Evolutionary conservation across 2,797 vertebrate genomes (phyloP).

Genomic region (Pangasius mekongensis): DNA sequence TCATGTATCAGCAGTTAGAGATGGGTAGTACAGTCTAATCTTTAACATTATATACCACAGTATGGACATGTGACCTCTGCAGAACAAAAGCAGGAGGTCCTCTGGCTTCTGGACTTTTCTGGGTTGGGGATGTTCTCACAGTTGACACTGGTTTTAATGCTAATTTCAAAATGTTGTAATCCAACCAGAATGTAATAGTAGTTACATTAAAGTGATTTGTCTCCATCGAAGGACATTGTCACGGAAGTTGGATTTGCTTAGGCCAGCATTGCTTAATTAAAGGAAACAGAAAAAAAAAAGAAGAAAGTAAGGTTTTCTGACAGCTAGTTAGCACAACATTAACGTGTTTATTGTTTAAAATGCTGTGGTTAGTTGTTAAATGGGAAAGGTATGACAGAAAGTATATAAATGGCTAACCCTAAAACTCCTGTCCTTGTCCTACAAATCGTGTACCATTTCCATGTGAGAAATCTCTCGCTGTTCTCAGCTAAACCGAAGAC

Average conservation of each 20-base stretch:
- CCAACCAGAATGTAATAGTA: not conserved
- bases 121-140: not conserved
- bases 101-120: not conserved
- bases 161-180: not conserved
- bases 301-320: not conserved
- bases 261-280: not conserved
- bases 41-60: not conserved
- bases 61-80: not conserved
- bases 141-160: not conserved
- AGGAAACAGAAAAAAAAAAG: not conserved
- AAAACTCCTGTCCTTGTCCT: not conserved
- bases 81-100: not conserved
- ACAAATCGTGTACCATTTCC: not conserved
- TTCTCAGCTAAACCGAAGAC: too few relatives aligned
- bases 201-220: not conserved
- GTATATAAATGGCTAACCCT: not conserved
- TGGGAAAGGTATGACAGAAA: not conserved
- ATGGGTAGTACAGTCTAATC: not conserved
- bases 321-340: not conserved
- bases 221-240: not conserved
- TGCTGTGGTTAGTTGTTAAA: not conserved
- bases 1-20: not conserved
- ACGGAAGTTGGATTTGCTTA: not conserved
- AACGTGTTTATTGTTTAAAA: not conserved
- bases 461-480: not conserved